Base-by-base conservation (phyloP, 1,140 invertebrate species). In the Cydia fagiglandana region DNA sequence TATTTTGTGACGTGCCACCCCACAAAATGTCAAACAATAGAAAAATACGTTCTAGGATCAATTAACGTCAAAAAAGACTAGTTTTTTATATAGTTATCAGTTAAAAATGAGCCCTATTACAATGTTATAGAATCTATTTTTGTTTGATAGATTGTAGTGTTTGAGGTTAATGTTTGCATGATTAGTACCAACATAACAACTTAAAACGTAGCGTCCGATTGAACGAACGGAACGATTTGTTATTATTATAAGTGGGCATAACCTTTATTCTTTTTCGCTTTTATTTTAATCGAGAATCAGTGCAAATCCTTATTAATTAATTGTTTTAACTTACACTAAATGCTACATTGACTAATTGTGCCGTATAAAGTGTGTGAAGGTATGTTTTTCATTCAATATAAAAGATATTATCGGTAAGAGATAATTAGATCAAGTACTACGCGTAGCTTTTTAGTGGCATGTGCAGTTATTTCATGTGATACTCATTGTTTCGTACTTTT, bases 211-310 rank as follows among this genome's bases (percentile, higher is more conserved):
- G 66, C 66, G 66, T 70, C 66, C 17, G 66, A 70, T 70, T 70
- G 66, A 70, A 70, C 30, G 34, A 70, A 70, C 66, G 66, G 66
- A 70, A 70, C 66, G 66, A 76, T 73, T 76, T 76, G 30, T 88
- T 90, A 86, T 90, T 88, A 89, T 89, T 88, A 80, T 83, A 85
- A 78, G 75, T 75, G 79, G 78, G 81, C 81, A 83, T 86, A 90
- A 87, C 86, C 84, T 88, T 86, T 86, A 84, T 81, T 86, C 81
- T 82, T 80, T 74, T 84, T 86, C 79, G 75, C 75, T 84, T 85
- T 86, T 84, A 85, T 87, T 88, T 85, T 80, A 81, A 76, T 68
- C 74, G 73, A 81, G 73, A 84, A 85, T 86, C 79, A 80, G 80
- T 80, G 77, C 41, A 81, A 87, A 85, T 79, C 77, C 73, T 68